phyloP scores from a whole-genome alignment of 2,113 vertebrate genomes.

The Salminus brasiliensis region DNA sequence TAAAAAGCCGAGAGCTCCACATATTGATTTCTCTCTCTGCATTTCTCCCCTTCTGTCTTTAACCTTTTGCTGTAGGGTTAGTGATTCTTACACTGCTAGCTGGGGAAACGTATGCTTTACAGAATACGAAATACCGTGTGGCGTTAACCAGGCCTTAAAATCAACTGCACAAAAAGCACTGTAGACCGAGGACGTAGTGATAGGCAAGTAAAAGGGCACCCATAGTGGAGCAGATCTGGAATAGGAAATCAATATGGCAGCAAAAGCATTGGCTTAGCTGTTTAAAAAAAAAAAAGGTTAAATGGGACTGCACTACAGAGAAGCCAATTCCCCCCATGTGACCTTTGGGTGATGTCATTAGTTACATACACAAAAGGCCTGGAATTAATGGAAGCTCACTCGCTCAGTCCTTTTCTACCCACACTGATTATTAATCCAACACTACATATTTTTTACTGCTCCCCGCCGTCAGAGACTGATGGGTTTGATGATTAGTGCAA shows the following conservation, averaged over 20 bases:
- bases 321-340: constrained; percentile 49
- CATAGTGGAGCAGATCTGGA: constrained; percentile 34
- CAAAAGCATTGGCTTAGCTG: constrained; percentile 48
- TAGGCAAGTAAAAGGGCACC: constrained; percentile 39
- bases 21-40: constrained; percentile 26
- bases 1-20: constrained; percentile 4
- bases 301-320: constrained; percentile 50
- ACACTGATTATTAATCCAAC: constrained; percentile 34
- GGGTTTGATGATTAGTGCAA: neutral
- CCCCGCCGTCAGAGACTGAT: constrained; percentile 1
- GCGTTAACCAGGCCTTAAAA: constrained; percentile 24
- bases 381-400: constrained; percentile 49
- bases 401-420: constrained; percentile 27
- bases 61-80: constrained; percentile 19
- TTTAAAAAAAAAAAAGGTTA: constrained; percentile 58
- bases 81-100: neutral
- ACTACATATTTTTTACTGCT: constrained; percentile 13
- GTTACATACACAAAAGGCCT: constrained; percentile 52
- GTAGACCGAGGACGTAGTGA: constrained; percentile 25
- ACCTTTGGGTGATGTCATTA: constrained; percentile 54
- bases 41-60: neutral
- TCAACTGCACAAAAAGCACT: constrained; percentile 12
- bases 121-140: constrained; percentile 29
- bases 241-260: constrained; percentile 58
- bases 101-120: neutral